Evolutionary conservation across 1,140 invertebrate genomes (phyloP), one percentile per base, ranked within the genome.

Genomic region (Calephelis nemesis): DNA sequence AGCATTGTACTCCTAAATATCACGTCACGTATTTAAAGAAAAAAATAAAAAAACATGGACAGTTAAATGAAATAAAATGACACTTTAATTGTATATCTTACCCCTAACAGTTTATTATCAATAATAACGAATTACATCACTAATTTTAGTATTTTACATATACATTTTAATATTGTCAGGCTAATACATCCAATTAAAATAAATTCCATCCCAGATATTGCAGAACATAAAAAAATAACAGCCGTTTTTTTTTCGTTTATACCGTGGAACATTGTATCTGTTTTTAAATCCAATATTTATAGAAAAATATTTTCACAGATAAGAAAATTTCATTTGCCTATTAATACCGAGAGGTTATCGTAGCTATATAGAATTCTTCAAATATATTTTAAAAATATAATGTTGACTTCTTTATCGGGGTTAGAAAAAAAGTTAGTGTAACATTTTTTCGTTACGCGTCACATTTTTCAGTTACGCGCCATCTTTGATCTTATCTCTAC

Each of bases 181-280:
- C 79, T 87, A 88, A 89, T 89, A 89, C 79, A 72, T 80, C 74
- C 71, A 79, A 79, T 79, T 71, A 73, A 81, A 83, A 81, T 69
- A 81, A 64, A 79, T 85, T 89, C 82, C 80, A 87, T 87, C 87
- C 83, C 85, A 90, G 87, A 88, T 85, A 87, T 84, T 80, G 77
- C 81, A 85, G 81, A 88, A 85, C 74, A 77, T 76, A 87, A 78
- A 70, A 73, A 77, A 86, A 77, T 73, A 77, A 84, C 84, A 83
- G 83, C 78, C 72, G 63, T 73, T 71, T 65, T 58, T 65, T 82
- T 75, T 86, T 81, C 70, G 69, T 76, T 82, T 75, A 73, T 71
- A 74, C 69, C 60, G 75, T 75, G 75, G 74, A 76, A 72, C 40
- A 74, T 69, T 69, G 69, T 76, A 75, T 76, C 75, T 67, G 72